These are phyloP conservation scores for Nomada ferruginata DNA, from an alignment of 2,888 invertebrate genomes.

Conservation along the genomic window DNA sequence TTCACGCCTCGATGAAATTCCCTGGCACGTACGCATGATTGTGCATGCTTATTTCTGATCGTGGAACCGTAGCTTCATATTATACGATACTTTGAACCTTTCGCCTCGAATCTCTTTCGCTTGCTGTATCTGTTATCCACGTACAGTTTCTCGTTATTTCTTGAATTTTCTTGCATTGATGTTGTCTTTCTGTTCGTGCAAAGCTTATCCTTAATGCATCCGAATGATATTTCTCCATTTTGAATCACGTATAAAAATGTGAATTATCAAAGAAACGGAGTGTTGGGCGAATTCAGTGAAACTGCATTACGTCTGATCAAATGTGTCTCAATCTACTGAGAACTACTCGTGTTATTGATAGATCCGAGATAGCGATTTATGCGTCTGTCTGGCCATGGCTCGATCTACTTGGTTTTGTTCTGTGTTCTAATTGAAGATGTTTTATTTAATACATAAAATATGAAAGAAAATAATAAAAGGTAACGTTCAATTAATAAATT, in stretches of 20 bases:
- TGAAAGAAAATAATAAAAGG: no score
- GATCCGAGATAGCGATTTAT: not conserved
- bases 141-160: not conserved
- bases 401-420: slow-evolving; percentile 29
- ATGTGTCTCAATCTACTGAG: slow-evolving; percentile 22
- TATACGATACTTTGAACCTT: slow-evolving; percentile 20
- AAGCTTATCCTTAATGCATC: no score
- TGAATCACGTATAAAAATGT: not conserved
- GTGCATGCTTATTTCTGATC: slow-evolving; percentile 21
- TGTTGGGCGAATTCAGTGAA: slow-evolving; percentile 7
- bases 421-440: not conserved
- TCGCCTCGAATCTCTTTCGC: not conserved
- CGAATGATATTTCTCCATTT: no score
- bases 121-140: no score
- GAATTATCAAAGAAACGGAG: slow-evolving; percentile 1
- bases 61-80: slow-evolving; percentile 12
- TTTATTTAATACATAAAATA: not conserved
- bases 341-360: slow-evolving; percentile 5
- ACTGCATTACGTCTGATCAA: slow-evolving; percentile 1
- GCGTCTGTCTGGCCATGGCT: slow-evolving; percentile 13
- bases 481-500: no score
- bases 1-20: slow-evolving; percentile 23
- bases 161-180: no score
- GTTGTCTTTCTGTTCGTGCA: not conserved
- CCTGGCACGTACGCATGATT: slow-evolving; percentile 23